Conservation (phyloP, 2,888 invertebrate species). For the Andrena trimmerana region DNA sequence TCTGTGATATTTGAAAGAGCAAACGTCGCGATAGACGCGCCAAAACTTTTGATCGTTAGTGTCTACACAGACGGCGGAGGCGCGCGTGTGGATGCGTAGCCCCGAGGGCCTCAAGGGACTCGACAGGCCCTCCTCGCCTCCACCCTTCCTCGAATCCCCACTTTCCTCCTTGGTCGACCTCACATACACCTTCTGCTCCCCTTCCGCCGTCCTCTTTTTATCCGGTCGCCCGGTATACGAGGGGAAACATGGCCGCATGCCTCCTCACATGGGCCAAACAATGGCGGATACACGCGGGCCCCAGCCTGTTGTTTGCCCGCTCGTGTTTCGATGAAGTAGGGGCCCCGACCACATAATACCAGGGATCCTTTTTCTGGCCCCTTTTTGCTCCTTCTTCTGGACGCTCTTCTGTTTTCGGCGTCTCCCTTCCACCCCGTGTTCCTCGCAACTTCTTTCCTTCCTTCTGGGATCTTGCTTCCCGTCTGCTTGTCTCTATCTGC, state of each 20-base stretch:
- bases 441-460: conserved; percentile 42
- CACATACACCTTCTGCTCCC: conserved; percentile 68
- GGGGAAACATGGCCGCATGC: conserved; percentile 83
- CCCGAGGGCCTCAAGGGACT: conserved; percentile 53
- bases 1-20: neutral
- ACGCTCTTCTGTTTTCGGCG: conserved; percentile 32
- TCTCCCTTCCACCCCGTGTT: conserved; percentile 31
- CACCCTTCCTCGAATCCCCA: conserved; percentile 59
- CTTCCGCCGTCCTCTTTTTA: conserved; percentile 79
- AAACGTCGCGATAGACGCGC: conserved; percentile 28
- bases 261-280: conserved; percentile 82
- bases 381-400: conserved; percentile 46
- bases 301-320: conserved; percentile 70
- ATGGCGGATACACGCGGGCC: conserved; percentile 82
- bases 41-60: conserved; percentile 30
- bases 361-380: conserved; percentile 51
- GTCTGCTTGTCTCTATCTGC: conserved; percentile 38
- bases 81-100: conserved; percentile 27
- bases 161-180: conserved; percentile 57
- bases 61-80: conserved; percentile 17
- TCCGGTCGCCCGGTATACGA: conserved; percentile 77
- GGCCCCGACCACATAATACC: conserved; percentile 69
- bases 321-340: conserved; percentile 77
- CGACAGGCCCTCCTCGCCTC: conserved; percentile 68
- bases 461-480: conserved; percentile 14